These are phyloP conservation scores for Lepeophtheirus salmonis DNA, from an alignment of 1,140 invertebrate species.

Conservation along the genomic window DNA sequence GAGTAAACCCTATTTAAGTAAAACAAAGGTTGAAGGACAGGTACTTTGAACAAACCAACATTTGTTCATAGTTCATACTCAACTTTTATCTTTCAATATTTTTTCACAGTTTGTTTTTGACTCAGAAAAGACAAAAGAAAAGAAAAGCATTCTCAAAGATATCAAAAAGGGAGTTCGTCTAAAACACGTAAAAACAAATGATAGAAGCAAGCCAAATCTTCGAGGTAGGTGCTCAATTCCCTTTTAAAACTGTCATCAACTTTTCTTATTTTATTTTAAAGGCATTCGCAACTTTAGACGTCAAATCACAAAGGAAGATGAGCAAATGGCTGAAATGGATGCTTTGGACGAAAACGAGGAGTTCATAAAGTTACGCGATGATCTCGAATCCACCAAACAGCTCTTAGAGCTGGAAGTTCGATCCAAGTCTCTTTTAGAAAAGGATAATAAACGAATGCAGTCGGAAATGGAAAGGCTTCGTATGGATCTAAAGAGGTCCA, in stretches of 20 bases:
- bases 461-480: conserved; percentile 27
- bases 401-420: conserved; percentile 63
- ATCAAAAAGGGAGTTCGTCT: conserved; percentile 56
- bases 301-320: conserved; percentile 70
- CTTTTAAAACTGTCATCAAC: conserved; percentile 8
- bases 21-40: conserved; percentile 13
- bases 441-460: conserved; percentile 61
- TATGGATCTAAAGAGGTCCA: background rate
- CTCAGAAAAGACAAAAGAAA: conserved; percentile 49
- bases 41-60: background rate
- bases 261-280: conserved; percentile 19
- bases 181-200: conserved; percentile 56
- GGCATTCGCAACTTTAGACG: conserved; percentile 64
- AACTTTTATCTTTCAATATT: background rate
- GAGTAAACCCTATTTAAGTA: conserved; percentile 33
- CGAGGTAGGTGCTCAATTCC: conserved; percentile 29
- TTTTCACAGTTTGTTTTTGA: conserved; percentile 60
- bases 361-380: conserved; percentile 70
- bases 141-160: conserved; percentile 59
- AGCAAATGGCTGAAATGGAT: conserved; percentile 35
- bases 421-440: conserved; percentile 61
- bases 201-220: conserved; percentile 60
- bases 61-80: background rate
- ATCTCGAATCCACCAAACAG: conserved; percentile 73
- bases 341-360: conserved; percentile 65